A percentile compares a stretch with the other conserved stretches of the same genome.
phyloP scores from a whole-genome alignment of 2,797 vertebrate species.

The Chloroceryle amazona region DNA sequence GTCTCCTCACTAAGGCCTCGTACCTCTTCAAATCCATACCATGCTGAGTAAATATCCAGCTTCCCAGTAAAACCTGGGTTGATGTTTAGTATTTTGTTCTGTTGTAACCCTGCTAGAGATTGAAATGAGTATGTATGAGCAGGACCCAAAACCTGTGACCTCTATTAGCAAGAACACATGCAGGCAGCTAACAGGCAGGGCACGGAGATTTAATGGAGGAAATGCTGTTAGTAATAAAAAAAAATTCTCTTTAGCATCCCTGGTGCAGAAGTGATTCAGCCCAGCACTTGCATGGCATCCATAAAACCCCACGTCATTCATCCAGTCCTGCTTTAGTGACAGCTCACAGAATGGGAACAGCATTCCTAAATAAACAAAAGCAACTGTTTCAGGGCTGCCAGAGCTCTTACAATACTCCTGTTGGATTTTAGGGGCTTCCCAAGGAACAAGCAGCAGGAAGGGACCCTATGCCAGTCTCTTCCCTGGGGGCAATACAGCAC shows the following conservation, averaged over 20 bases:
- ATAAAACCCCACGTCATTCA: not conserved
- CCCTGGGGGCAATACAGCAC: not conserved
- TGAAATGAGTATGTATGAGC: not conserved
- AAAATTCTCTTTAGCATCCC: not conserved
- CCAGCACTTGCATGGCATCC: not conserved
- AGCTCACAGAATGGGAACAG: not conserved
- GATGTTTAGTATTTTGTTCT: not conserved
- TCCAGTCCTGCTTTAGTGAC: not conserved
- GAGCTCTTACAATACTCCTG: not conserved
- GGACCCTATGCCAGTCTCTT: not conserved
- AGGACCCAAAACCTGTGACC: fast-evolving
- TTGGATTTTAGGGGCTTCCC: not conserved
- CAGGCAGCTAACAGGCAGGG: not conserved
- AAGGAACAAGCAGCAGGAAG: not conserved
- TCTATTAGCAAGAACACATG: not conserved
- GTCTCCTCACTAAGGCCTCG: not conserved
- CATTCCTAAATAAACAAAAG: not conserved
- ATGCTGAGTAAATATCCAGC: not conserved
- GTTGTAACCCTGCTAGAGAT: fast-evolving
- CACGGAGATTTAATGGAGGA: not conserved
- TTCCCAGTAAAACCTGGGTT: not conserved
- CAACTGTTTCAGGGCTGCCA: not conserved
- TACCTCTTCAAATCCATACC: not conserved
- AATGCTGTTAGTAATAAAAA: not conserved
- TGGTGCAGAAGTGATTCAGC: not conserved